Evolutionary conservation across 2,888 invertebrate species (phyloP).

Genomic region (Spicauda simplicius): DNA sequence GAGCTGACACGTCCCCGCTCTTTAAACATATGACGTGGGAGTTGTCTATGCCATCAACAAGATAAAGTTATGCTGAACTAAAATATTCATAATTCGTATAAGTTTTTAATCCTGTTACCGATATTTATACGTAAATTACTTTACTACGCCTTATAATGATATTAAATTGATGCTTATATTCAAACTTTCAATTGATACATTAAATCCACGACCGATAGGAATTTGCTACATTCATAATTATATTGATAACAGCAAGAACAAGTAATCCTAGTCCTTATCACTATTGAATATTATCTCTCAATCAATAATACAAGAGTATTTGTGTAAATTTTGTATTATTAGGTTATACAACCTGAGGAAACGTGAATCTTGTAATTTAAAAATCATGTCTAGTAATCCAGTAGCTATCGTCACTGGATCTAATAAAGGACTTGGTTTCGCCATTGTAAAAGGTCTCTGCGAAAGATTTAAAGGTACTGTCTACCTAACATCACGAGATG

Average conservation of each 20-base stretch:
- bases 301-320: background rate
- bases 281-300: background rate
- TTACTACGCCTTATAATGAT: too few species aligned
- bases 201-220: background rate
- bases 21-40: background rate
- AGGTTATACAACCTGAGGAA: background rate
- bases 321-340: background rate
- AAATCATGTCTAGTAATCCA: slow-evolving; percentile 54
- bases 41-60: background rate
- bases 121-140: background rate
- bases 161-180: too few species aligned
- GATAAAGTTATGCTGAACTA: background rate
- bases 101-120: background rate
- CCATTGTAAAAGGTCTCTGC: slow-evolving; percentile 87
- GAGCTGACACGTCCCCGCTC: background rate
- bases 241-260: background rate
- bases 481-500: slow-evolving; percentile 88
- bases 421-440: slow-evolving; percentile 90
- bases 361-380: background rate
- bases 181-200: too few species aligned
- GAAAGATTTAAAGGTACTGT: slow-evolving; percentile 87
- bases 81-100: background rate
- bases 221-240: too few species aligned
- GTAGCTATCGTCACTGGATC: slow-evolving; percentile 87
- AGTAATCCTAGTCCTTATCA: background rate